phyloP scores from a whole-genome alignment of 2,113 vertebrate genomes.

The Oncorhynchus nerka region DNA sequence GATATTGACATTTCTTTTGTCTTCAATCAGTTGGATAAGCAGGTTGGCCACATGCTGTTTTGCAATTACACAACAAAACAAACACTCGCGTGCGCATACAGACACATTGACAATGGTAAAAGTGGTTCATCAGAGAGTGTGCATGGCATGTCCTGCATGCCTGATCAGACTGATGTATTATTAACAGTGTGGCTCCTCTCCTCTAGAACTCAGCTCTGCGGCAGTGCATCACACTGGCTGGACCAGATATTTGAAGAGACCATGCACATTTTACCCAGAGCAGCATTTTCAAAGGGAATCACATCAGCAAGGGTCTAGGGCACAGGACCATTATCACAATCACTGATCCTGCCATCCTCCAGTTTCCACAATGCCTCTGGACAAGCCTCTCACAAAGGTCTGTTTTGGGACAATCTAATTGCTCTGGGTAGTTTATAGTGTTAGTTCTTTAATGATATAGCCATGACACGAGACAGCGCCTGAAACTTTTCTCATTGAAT shows the following conservation, averaged over 20 bases:
- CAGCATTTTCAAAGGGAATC: constrained; percentile 47
- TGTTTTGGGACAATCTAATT: background rate
- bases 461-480: background rate
- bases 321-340: constrained; percentile 53
- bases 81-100: background rate
- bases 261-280: constrained; percentile 45
- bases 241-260: constrained; percentile 33
- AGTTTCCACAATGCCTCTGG: constrained; percentile 36
- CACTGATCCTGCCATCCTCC: constrained; percentile 47
- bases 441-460: background rate
- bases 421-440: background rate
- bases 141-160: background rate
- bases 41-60: too few species aligned
- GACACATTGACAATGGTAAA: background rate
- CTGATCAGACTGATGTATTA: constrained; percentile 23
- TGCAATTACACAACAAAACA: background rate
- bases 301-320: constrained; percentile 40
- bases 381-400: background rate
- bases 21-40: too few species aligned
- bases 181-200: constrained; percentile 12
- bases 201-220: constrained; percentile 33
- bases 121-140: too few species aligned
- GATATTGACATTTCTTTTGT: too few species aligned
- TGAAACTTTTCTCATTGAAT: background rate
- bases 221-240: background rate